Conservation (phyloP, 2,888 invertebrate species). For the Drosophila mimetica region DNA sequence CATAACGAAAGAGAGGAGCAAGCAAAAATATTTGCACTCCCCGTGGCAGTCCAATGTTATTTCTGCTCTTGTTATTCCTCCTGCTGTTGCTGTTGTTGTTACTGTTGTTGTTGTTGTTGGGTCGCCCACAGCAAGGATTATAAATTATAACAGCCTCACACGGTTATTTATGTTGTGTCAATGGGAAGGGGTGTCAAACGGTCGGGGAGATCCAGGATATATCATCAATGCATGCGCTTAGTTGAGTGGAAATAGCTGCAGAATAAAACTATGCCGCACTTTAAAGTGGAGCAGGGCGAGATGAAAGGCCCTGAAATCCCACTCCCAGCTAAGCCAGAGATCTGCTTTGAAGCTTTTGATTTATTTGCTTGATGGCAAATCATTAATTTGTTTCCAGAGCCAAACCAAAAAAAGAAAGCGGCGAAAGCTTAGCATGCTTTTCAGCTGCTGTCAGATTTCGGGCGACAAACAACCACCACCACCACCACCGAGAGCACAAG, state of each 20-base stretch:
- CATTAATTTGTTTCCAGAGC: constrained; percentile 66
- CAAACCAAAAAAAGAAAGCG: constrained; percentile 18
- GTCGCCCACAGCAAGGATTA: constrained; percentile 65
- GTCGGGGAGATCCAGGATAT: constrained; percentile 24
- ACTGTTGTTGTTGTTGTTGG: constrained; percentile 38
- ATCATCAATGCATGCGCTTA: constrained; percentile 72
- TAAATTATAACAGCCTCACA: constrained; percentile 74
- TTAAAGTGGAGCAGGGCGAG: constrained; percentile 12
- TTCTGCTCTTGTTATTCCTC: constrained; percentile 17
- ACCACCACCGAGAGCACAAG: no score
- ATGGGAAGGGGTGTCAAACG: constrained; percentile 54
- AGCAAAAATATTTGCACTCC: constrained; percentile 61
- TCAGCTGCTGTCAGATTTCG: constrained; percentile 72
- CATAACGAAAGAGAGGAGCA: constrained; percentile 13
- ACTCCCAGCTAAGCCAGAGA: constrained; percentile 33
- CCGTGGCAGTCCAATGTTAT: constrained; percentile 48
- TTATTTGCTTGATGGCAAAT: constrained; percentile 67
- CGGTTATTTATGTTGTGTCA: constrained; percentile 73
- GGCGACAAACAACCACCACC: constrained; percentile 51
- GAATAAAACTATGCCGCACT: constrained; percentile 30
- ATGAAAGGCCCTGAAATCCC: constrained; percentile 10
- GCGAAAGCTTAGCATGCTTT: constrained; percentile 63
- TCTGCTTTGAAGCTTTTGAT: constrained; percentile 66
- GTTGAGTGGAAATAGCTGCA: constrained; percentile 71
- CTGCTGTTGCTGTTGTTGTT: constrained; percentile 12